phyloP scores from a whole-genome alignment of 2,888 invertebrate genomes.

The Danaus chrysippus region DNA sequence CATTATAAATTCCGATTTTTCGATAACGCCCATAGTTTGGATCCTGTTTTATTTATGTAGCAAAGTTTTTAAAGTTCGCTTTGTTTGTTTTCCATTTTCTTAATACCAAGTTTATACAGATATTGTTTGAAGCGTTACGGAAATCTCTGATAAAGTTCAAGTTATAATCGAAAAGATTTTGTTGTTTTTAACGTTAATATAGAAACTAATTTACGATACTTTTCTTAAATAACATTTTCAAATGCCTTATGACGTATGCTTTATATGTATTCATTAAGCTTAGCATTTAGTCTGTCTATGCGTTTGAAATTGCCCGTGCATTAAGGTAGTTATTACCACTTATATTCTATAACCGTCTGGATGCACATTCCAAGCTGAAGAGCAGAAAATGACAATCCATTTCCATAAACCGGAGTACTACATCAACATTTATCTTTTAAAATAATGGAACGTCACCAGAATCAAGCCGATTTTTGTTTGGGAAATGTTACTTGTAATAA shows the following conservation, averaged over 20 bases:
- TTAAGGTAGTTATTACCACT: too few species aligned
- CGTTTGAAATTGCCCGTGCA: too few species aligned
- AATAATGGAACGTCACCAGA: conserved; percentile 69
- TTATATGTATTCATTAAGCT: too few species aligned
- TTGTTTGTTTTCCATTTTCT: conserved; percentile 6
- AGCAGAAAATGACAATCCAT: conserved; percentile 29
- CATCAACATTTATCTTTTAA: conserved; percentile 66
- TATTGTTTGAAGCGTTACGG: background rate
- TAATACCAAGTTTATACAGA: conserved; percentile 5
- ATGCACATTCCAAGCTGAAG: conserved; percentile 12
- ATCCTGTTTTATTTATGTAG: conserved; percentile 2
- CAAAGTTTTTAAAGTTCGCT: conserved; percentile 3
- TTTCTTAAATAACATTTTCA: too few species aligned
- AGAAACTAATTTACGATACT: too few species aligned
- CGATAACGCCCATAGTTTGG: conserved; percentile 1
- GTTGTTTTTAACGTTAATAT: too few species aligned
- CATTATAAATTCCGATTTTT: conserved; percentile 16
- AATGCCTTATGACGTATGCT: too few species aligned
- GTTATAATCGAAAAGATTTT: background rate
- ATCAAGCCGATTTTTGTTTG: conserved; percentile 55
- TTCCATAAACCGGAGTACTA: conserved; percentile 27
- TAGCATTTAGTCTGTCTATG: too few species aligned
- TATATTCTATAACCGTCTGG: background rate
- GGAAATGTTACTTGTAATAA: conserved; percentile 65
- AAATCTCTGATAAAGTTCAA: conserved; percentile 1